Conservation (phyloP, 1,140 invertebrate genomes). For the Homarus americanus region DNA sequence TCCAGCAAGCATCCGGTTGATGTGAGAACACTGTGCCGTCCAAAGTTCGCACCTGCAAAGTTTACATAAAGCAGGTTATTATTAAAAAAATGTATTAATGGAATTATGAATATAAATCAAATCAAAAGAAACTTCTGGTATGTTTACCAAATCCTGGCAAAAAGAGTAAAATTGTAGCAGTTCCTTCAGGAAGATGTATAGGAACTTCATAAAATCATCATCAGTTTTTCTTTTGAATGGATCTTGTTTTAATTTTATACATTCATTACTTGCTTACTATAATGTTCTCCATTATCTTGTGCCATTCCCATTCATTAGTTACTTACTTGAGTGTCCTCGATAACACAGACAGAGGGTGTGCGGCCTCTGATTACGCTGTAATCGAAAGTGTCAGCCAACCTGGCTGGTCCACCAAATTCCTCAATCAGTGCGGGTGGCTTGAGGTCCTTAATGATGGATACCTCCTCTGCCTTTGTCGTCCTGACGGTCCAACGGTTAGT, state of each 20-base stretch:
- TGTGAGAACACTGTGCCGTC: neutral
- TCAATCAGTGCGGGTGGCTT: neutral
- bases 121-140: neutral
- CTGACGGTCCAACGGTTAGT: neutral
- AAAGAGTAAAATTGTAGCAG: too few relatives aligned
- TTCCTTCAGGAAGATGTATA: too few relatives aligned
- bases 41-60: neutral
- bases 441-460: neutral
- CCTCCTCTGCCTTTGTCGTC: neutral
- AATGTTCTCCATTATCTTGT: neutral
- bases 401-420: neutral
- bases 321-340: neutral
- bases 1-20: neutral
- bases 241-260: too few relatives aligned
- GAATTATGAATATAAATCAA: neutral
- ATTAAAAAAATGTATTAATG: too few relatives aligned
- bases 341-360: neutral
- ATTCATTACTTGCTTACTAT: too few relatives aligned
- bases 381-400: neutral
- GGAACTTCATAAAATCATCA: too few relatives aligned
- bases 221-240: too few relatives aligned
- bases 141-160: neutral
- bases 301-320: neutral
- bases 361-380: neutral
- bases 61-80: neutral